Percentiles rank a stretch among this genome's conserved stretches.
Conservation (phyloP, 2,113 vertebrate genomes). For the Sphyrna mokarran region DNA sequence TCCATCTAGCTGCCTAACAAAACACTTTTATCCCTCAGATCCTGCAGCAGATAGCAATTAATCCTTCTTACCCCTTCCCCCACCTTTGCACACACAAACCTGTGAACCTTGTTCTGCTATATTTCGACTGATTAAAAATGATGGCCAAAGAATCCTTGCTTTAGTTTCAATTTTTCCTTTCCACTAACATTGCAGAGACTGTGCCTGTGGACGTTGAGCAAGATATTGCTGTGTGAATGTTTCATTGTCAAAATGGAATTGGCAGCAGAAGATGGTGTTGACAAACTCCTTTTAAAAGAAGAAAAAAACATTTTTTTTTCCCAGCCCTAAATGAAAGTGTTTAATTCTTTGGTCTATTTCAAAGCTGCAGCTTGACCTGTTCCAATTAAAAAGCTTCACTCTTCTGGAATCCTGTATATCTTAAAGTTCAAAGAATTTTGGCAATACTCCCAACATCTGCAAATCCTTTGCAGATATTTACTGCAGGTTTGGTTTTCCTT, state of each 20-base stretch:
- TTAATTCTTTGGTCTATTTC: constrained; percentile 26
- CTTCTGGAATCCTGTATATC: constrained; percentile 7
- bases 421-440: constrained; percentile 31
- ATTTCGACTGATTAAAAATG: neutral
- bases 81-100: no score
- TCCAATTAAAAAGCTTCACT: constrained; percentile 34
- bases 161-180: neutral
- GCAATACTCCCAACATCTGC: constrained; percentile 18
- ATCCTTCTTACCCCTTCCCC: neutral
- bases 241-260: neutral
- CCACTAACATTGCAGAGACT: neutral
- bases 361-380: constrained; percentile 26
- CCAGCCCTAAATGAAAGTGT: neutral
- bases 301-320: neutral
- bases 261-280: neutral
- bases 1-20: neutral
- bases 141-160: neutral
- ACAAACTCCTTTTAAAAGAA: neutral
- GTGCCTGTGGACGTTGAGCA: neutral
- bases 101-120: neutral
- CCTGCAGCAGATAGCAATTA: neutral
- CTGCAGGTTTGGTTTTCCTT: constrained; percentile 3
- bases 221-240: neutral
- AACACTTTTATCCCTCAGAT: neutral
- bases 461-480: constrained; percentile 29